phyloP scores from a whole-genome alignment of 2,888 invertebrate species.

The Campaea margaritaria region DNA sequence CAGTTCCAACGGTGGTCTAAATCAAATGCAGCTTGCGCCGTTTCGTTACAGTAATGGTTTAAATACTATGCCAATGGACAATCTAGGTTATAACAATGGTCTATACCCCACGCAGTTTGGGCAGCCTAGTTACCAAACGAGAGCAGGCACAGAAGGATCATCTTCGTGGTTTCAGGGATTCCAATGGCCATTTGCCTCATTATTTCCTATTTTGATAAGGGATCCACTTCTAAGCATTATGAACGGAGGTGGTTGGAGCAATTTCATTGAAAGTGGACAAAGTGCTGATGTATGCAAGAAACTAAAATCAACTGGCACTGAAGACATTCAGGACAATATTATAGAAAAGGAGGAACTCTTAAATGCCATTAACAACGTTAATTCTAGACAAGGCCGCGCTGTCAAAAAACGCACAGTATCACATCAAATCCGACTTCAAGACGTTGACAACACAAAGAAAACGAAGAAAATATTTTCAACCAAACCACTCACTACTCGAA shows the following conservation, averaged over 20 bases:
- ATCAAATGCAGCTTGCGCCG: constrained; percentile 44
- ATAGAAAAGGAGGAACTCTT: constrained; percentile 28
- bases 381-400: constrained; percentile 61
- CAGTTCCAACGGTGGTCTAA: constrained; percentile 42
- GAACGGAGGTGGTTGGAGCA: constrained; percentile 80
- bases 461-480: constrained; percentile 58
- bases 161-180: constrained; percentile 46
- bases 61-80: constrained; percentile 49
- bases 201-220: constrained; percentile 85
- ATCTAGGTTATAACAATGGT: constrained; percentile 42
- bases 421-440: constrained; percentile 51
- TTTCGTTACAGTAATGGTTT: constrained; percentile 42
- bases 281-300: constrained; percentile 81
- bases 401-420: constrained; percentile 67
- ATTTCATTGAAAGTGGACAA: constrained; percentile 86
- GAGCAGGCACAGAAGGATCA: constrained; percentile 56
- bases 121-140: constrained; percentile 43
- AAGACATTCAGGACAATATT: constrained; percentile 28
- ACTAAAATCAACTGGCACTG: constrained; percentile 57
- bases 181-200: constrained; percentile 81
- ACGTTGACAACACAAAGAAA: constrained; percentile 51
- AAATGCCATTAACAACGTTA: constrained; percentile 37
- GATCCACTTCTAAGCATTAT: constrained; percentile 83
- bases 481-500: constrained; percentile 54
- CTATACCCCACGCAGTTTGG: constrained; percentile 47